phyloP scores from a whole-genome alignment of 2,797 vertebrate species.

The Cheirogaleus major region DNA sequence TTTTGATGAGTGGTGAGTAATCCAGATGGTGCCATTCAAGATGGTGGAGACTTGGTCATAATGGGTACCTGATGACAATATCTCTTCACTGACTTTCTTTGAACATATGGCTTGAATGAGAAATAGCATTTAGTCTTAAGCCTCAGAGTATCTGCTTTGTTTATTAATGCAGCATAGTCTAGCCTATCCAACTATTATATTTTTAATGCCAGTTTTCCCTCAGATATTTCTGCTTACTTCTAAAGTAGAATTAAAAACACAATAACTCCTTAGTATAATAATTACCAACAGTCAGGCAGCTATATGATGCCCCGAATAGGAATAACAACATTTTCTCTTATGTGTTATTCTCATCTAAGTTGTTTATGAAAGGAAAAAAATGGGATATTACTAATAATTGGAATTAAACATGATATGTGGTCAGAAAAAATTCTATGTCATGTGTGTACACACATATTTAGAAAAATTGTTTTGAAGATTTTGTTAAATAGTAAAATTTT shows the following conservation, averaged over 20 bases:
- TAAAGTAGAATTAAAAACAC: neutral
- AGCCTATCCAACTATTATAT: neutral
- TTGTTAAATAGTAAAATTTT: neutral
- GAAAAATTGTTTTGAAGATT: neutral
- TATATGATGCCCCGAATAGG: neutral
- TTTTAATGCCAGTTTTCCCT: neutral
- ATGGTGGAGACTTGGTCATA: neutral
- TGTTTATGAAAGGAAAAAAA: neutral
- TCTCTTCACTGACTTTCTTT: neutral
- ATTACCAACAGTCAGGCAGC: neutral
- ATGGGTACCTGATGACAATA: neutral
- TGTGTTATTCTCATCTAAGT: neutral
- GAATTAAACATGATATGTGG: neutral
- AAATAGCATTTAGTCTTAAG: neutral
- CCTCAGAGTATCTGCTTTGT: neutral
- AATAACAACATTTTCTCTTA: neutral
- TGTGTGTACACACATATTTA: neutral
- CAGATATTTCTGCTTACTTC: neutral
- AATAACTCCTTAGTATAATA: neutral
- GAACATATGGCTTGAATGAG: neutral
- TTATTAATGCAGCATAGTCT: neutral
- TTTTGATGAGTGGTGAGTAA: neutral
- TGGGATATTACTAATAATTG: neutral
- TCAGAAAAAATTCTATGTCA: neutral
- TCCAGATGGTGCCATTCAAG: neutral